Evolutionary conservation across 2,797 vertebrate species (phyloP), one percentile per base, ranked within the genome.

Genomic region (Periophthalmus magnuspinnatus): DNA sequence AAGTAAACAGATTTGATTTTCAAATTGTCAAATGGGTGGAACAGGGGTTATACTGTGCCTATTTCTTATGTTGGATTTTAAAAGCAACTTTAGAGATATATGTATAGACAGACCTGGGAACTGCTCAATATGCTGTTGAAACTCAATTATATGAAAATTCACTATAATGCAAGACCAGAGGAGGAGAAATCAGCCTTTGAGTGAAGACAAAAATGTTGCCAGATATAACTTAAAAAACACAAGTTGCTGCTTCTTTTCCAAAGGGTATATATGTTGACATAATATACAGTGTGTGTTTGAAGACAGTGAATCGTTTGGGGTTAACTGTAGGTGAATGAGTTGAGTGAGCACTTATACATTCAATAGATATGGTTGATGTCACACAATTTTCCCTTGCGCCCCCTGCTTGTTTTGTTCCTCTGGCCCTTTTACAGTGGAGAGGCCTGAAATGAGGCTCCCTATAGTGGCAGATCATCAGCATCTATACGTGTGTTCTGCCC

Each of bases 391-490:
- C 68, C 36, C 70, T 45, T 67, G 50, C 28, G 65, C 50, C 72
- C 77, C 71, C 48, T 68, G 70, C 69, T 80, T 68, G 65, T 79
- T 84, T 84, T 74, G 58, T 79, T 81, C 63, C 75, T 60, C 54
- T 62, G 10, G 63, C 32, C 47, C 3, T 57, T 47, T 64, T 47
- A 48, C 6, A 47, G 22, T 16, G 66, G 68, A 65, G 54, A 66
- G 16, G 70, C 82, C 78, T 82, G 70, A 86, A 78, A 68, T 73
- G 45, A 6, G 79, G 65, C 74, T 24, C 78, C 86, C 84, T 62
- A 19, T 72, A 19, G 85, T 66, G 83, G 74, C 80, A 84, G 83
- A 89, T 88, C 83, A 83, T 90, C 86, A 85, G 14, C 50, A 60
- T 65, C 67, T 68, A 74, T 78, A 72, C 57, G 71, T 70, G 77